Evolutionary conservation across 2,888 invertebrate genomes (phyloP).

Genomic region (Odontocolon sp.): DNA sequence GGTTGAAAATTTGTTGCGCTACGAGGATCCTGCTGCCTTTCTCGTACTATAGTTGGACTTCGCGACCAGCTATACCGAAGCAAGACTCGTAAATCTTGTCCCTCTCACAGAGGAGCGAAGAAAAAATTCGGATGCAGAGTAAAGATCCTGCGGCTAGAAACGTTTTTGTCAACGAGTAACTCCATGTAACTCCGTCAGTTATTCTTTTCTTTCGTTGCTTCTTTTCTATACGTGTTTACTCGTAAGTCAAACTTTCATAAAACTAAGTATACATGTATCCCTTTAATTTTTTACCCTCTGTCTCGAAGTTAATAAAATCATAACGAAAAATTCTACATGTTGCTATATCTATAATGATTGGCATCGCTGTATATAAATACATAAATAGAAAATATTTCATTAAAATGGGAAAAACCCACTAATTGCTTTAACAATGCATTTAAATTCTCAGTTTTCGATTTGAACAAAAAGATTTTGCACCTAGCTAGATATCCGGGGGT

Average conservation of each 20-base stretch:
- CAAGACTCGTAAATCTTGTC: slow-evolving; percentile 56
- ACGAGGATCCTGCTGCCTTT: slow-evolving; percentile 53
- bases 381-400: background rate
- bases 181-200: too few relatives aligned
- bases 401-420: background rate
- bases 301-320: background rate
- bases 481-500: slow-evolving; percentile 10
- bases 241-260: too few relatives aligned
- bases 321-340: too few relatives aligned
- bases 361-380: background rate
- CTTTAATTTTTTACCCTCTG: background rate
- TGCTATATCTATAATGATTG: too few relatives aligned
- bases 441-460: background rate
- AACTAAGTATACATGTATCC: background rate
- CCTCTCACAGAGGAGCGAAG: slow-evolving; percentile 17
- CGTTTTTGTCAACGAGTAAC: too few relatives aligned
- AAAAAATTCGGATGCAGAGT: slow-evolving; percentile 17
- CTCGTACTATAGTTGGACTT: slow-evolving; percentile 16
- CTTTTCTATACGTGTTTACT: too few relatives aligned
- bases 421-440: background rate
- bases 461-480: background rate
- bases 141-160: background rate
- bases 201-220: too few relatives aligned
- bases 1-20: slow-evolving; percentile 71
- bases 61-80: slow-evolving; percentile 40